Evolutionary conservation across 35 echinoderm and acorn worm species (phyloP).

Genomic region (Ptychodera flava): DNA sequence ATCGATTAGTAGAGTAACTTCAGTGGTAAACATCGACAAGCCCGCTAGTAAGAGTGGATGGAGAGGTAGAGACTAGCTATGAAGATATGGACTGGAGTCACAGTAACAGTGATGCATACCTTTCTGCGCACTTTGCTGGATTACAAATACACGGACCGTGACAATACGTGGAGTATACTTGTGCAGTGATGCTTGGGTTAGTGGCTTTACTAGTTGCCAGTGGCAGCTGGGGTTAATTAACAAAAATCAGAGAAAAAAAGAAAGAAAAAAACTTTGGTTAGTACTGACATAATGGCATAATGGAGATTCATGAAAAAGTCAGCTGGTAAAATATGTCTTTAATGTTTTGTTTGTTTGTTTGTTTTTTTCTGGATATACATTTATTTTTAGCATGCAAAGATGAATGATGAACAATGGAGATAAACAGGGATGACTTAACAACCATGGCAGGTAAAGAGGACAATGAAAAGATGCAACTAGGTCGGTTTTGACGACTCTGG

Average conservation of each 20-base stretch:
- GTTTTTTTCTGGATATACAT: background rate
- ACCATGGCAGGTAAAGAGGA: background rate
- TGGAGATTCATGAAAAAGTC: background rate
- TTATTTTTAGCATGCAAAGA: background rate
- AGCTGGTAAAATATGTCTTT: too few species aligned
- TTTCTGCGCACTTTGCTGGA: background rate
- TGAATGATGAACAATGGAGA: background rate
- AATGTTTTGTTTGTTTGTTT: too few species aligned
- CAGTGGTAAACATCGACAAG: background rate
- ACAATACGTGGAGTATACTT: background rate
- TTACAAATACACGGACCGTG: background rate
- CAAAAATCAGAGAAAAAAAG: background rate
- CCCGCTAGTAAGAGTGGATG: background rate
- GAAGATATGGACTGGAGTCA: background rate
- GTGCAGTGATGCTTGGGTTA: background rate
- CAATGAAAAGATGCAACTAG: background rate
- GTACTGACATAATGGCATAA: slow-evolving; percentile 1
- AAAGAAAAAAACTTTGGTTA: background rate
- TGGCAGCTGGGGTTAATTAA: background rate
- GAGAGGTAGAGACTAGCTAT: background rate
- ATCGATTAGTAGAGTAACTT: background rate
- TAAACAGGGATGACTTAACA: background rate
- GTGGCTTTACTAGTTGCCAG: background rate
- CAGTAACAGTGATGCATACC: background rate
- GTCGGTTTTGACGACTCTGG: too few species aligned